Conservation (phyloP, 2,113 vertebrate species). For the Phyllostomus hastatus region DNA sequence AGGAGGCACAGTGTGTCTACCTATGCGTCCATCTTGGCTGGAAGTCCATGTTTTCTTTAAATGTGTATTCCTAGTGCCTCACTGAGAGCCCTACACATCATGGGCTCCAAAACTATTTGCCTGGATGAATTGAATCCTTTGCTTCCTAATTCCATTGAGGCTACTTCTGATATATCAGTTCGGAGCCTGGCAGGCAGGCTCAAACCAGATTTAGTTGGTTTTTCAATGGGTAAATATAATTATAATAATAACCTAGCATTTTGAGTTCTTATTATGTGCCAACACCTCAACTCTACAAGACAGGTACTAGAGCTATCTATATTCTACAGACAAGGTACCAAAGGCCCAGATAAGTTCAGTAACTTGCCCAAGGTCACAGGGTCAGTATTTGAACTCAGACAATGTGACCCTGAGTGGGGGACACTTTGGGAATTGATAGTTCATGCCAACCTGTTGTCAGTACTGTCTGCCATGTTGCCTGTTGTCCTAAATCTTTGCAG, state of each 20-base stretch:
- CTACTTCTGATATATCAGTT: background rate
- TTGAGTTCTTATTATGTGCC: background rate
- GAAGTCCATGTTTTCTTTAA: background rate
- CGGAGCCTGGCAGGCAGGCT: background rate
- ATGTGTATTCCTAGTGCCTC: background rate
- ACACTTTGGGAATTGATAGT: background rate
- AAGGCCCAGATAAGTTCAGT: background rate
- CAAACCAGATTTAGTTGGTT: background rate
- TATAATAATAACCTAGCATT: background rate
- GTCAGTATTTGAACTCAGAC: background rate
- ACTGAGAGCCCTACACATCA: background rate
- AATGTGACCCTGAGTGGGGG: background rate
- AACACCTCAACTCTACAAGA: background rate
- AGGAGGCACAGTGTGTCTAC: too few species aligned
- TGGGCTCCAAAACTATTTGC: background rate
- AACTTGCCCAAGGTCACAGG: slow-evolving; percentile 12
- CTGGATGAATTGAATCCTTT: background rate
- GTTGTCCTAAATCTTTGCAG: background rate
- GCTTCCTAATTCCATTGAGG: background rate
- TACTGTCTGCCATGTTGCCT: background rate
- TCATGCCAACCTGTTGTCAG: background rate
- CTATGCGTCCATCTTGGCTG: too few species aligned
- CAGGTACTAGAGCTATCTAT: background rate
- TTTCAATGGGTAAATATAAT: background rate
- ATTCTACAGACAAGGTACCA: background rate